A percentile compares a stretch with the other conserved stretches of the same genome.
Conservation (phyloP, 1,140 invertebrate genomes). For the Heliothis subflexa region DNA sequence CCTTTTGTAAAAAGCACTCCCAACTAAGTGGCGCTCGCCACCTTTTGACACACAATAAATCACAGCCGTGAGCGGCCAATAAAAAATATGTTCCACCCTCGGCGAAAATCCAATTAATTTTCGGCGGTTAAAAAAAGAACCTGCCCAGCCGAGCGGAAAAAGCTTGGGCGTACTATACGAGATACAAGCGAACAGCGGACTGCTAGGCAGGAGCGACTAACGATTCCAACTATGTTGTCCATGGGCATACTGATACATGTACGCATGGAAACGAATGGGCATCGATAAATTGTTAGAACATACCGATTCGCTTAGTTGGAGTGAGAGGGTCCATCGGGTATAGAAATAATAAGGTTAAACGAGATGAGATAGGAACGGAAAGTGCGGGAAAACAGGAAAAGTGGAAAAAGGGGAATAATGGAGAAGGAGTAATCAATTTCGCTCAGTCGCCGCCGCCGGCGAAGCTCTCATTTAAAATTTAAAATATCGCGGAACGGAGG, state of each 20-base stretch:
- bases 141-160: conserved; percentile 74
- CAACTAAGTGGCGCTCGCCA: conserved; percentile 82
- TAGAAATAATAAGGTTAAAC: conserved; percentile 59
- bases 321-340: conserved; percentile 16
- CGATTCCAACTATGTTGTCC: background rate
- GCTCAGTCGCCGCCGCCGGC: conserved; percentile 81
- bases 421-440: conserved; percentile 86
- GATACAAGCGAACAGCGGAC: conserved; percentile 52
- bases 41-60: conserved; percentile 86
- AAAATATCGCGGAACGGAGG: conserved; percentile 79
- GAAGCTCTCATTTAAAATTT: conserved; percentile 85
- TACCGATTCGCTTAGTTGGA: conserved; percentile 23
- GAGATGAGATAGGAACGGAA: conserved; percentile 80
- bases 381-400: conserved; percentile 77
- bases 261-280: conserved; percentile 13
- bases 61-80: conserved; percentile 82
- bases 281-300: conserved; percentile 36
- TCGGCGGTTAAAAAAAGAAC: conserved; percentile 83
- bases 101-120: conserved; percentile 86
- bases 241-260: background rate
- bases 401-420: conserved; percentile 85
- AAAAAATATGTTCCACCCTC: conserved; percentile 85
- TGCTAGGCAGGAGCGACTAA: conserved; percentile 51
- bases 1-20: conserved; percentile 72
- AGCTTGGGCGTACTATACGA: conserved; percentile 58